Evolutionary conservation across 2,113 vertebrate species (phyloP).

Genomic region (Grammomys dolichurus): DNA sequence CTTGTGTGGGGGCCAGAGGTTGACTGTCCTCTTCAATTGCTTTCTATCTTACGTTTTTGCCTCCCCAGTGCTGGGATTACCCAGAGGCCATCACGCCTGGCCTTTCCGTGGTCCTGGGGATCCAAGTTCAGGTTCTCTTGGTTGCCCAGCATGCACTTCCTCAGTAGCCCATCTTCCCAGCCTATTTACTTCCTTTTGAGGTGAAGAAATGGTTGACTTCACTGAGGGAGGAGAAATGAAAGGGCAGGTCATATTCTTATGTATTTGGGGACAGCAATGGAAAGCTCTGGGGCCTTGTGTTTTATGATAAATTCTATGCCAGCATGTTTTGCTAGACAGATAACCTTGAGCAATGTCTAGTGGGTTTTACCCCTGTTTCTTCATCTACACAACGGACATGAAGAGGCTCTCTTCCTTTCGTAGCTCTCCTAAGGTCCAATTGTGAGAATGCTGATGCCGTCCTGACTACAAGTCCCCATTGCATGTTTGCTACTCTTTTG

Average conservation of each 20-base stretch:
- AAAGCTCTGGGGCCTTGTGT: too few species aligned
- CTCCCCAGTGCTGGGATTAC: background rate
- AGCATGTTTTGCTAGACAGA: background rate
- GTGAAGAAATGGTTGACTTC: background rate
- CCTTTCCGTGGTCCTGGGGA: background rate
- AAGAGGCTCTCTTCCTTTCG: background rate
- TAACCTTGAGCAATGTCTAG: background rate
- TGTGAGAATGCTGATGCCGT: background rate
- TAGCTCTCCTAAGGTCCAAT: background rate
- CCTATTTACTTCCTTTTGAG: background rate
- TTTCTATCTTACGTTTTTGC: background rate
- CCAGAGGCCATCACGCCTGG: background rate
- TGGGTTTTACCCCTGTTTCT: background rate
- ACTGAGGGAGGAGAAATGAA: background rate
- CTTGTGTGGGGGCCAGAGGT: background rate
- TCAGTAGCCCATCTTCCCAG: background rate
- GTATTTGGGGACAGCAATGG: background rate
- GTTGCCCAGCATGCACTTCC: background rate
- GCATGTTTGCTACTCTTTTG: accelerated
- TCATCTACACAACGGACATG: background rate
- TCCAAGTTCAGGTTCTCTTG: background rate
- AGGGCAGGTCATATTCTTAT: background rate
- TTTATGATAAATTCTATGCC: background rate
- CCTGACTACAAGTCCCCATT: background rate
- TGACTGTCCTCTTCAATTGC: background rate